These are phyloP conservation scores for Lochmaea crataegi DNA, from an alignment of 2,888 invertebrate genomes.

Conservation along the genomic window DNA sequence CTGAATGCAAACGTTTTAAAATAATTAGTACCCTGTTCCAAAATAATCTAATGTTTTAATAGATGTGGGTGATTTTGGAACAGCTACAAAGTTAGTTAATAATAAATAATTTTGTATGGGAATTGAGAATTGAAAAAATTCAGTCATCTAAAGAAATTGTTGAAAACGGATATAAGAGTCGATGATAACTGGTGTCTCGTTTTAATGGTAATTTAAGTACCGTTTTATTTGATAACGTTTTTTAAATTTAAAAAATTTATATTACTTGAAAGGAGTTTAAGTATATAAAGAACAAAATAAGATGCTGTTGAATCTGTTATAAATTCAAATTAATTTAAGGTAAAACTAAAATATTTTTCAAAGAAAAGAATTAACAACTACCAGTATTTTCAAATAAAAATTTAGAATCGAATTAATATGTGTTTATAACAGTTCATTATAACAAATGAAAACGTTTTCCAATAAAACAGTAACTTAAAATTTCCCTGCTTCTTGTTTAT, in stretches of 20 bases:
- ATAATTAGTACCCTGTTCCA: background rate
- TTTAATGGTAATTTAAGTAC: background rate
- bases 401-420: background rate
- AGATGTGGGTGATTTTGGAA: background rate
- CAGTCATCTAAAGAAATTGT: background rate
- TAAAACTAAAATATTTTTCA: too few relatives aligned
- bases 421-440: background rate
- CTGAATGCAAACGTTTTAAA: background rate
- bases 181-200: slow-evolving; percentile 2
- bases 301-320: too few relatives aligned
- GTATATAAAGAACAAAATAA: background rate
- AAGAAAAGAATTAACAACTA: too few relatives aligned
- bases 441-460: background rate
- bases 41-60: background rate
- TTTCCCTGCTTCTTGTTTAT: slow-evolving; percentile 51
- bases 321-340: too few relatives aligned
- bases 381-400: too few relatives aligned
- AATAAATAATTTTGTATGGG: background rate
- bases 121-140: background rate
- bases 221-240: slow-evolving; percentile 5
- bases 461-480: background rate
- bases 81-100: background rate
- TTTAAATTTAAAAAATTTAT: background rate
- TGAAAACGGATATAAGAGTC: background rate
- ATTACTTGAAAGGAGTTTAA: slow-evolving; percentile 14